phyloP scores from a whole-genome alignment of 2,888 invertebrate species.

The Polyploca ridens region DNA sequence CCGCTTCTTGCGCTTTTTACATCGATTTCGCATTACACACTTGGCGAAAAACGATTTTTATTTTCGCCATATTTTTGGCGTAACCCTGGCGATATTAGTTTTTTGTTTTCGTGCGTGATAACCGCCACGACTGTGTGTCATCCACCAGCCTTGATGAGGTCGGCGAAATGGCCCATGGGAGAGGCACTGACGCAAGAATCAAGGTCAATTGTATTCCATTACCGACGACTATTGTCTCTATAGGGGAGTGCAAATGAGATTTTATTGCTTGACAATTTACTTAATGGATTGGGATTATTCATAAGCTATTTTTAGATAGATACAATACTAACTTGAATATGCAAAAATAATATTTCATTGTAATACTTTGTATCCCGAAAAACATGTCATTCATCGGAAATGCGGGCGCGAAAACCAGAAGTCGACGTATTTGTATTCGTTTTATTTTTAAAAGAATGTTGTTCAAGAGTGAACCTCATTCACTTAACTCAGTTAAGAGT shows the following conservation, averaged over 20 bases:
- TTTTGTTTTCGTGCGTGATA: conserved; percentile 40
- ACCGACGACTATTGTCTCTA: conserved; percentile 44
- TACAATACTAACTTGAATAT: background rate
- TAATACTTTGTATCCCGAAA: too few species aligned
- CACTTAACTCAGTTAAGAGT: too few species aligned
- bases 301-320: background rate
- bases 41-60: too few species aligned
- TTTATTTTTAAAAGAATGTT: too few species aligned
- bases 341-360: too few species aligned
- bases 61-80: too few species aligned
- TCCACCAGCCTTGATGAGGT: conserved; percentile 35
- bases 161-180: conserved; percentile 59
- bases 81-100: conserved; percentile 23
- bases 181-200: conserved; percentile 59
- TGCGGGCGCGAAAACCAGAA: too few species aligned
- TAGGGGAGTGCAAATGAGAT: conserved; percentile 38
- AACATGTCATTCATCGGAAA: too few species aligned
- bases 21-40: too few species aligned
- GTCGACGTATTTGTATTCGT: too few species aligned
- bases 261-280: conserved; percentile 41
- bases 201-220: conserved; percentile 58
- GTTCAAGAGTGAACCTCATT: too few species aligned
- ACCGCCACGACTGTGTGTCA: conserved; percentile 31
- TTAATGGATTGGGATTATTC: background rate
- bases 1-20: too few species aligned